Evolutionary conservation across 53 echinoderm and acorn worm species (phyloP).

Genomic region (Astropecten irregularis): DNA sequence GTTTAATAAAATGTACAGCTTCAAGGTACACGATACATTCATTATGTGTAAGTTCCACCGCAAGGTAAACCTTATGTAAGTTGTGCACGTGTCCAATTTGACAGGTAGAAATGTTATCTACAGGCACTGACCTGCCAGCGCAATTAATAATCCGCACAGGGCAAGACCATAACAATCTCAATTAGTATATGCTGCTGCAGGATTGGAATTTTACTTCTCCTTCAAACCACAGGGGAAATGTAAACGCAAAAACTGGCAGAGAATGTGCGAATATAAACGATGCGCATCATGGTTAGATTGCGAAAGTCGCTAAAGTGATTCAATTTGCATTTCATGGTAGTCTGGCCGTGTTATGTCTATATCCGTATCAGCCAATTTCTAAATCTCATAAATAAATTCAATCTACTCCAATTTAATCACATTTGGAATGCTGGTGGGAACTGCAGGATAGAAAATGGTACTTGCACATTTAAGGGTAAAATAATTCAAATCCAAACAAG

Average conservation of each 20-base stretch:
- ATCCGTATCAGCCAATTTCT: not conserved
- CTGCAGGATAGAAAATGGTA: too few relatives aligned
- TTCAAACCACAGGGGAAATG: not conserved
- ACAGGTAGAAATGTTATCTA: too few relatives aligned
- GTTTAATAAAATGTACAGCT: too few relatives aligned
- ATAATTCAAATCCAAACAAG: too few relatives aligned
- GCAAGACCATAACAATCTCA: too few relatives aligned
- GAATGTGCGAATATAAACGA: constrained; percentile 20
- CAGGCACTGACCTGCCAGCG: too few relatives aligned
- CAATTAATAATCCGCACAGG: too few relatives aligned
- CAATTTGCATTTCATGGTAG: constrained; percentile 13
- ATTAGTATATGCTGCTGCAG: constrained; percentile 35
- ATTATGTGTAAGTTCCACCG: too few relatives aligned
- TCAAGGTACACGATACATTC: too few relatives aligned
- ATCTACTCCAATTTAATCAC: constrained; percentile 21
- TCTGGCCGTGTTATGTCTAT: constrained; percentile 38
- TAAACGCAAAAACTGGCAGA: constrained; percentile 40
- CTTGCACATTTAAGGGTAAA: too few relatives aligned
- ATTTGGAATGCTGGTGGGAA: constrained; percentile 21
- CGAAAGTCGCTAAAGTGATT: not conserved
- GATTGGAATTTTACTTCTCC: not conserved
- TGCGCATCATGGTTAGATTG: not conserved
- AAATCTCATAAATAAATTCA: constrained; percentile 42
- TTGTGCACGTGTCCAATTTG: too few relatives aligned
- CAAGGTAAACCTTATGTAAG: too few relatives aligned